phyloP scores from a whole-genome alignment of 2,888 invertebrate genomes.

The Epinotia nisella region DNA sequence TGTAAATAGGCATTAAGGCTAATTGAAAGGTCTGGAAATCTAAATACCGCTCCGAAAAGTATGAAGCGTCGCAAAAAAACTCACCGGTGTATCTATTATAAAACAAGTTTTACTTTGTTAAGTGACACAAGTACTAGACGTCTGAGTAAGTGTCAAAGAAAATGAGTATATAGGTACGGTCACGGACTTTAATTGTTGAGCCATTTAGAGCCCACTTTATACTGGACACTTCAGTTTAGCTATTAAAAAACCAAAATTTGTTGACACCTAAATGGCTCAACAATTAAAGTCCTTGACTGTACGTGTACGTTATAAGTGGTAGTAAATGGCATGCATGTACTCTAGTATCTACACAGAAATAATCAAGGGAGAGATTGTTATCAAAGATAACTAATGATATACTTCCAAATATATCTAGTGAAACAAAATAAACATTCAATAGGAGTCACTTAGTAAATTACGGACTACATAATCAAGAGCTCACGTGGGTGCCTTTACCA shows the following conservation, averaged over 20 bases:
- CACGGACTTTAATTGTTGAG: no score
- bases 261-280: no score
- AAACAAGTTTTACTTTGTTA: neutral
- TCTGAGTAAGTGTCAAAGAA: neutral
- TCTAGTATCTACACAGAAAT: conserved; percentile 25
- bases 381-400: conserved; percentile 38
- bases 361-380: conserved; percentile 39
- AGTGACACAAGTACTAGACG: neutral
- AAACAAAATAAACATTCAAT: conserved; percentile 42
- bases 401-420: conserved; percentile 44
- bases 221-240: no score
- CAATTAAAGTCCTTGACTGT: no score
- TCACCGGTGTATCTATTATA: no score
- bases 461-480: neutral
- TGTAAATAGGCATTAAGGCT: neutral
- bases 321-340: conserved; percentile 13
- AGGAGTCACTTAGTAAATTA: neutral
- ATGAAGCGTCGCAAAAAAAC: no score
- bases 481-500: neutral
- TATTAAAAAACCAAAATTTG: no score
- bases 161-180: no score
- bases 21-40: no score
- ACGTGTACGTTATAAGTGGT: neutral
- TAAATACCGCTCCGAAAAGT: no score
- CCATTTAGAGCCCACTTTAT: no score